Conservation (phyloP, 2,797 vertebrate species). For the Macrochelys suwanniensis region DNA sequence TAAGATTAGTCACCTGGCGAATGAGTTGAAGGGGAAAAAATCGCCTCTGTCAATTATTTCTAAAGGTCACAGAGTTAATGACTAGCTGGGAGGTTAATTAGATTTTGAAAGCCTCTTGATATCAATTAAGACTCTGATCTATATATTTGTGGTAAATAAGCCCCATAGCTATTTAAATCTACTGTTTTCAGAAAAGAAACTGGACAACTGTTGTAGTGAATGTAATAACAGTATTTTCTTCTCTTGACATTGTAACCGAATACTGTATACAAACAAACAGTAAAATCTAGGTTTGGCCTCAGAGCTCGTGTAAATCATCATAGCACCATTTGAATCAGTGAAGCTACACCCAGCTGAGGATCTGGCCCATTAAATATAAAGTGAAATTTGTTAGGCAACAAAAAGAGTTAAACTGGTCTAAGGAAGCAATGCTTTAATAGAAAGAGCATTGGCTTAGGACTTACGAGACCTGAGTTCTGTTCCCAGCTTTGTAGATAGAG, state of each 20-base stretch:
- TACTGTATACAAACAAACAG: slow-evolving; percentile 24
- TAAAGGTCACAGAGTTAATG: slow-evolving; percentile 98
- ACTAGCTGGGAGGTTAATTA: slow-evolving; percentile 97
- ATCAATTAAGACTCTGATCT: slow-evolving; percentile 82
- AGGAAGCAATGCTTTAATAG: slow-evolving; percentile 55
- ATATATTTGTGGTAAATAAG: slow-evolving; percentile 82
- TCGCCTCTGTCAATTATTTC: slow-evolving; percentile 94
- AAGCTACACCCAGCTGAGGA: slow-evolving; percentile 57
- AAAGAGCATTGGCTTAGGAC: slow-evolving; percentile 49
- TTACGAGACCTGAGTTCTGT: slow-evolving; percentile 63
- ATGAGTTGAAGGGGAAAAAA: slow-evolving; percentile 82
- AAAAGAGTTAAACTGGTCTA: slow-evolving; percentile 67
- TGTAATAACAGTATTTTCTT: slow-evolving; percentile 51
- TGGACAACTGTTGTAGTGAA: slow-evolving; percentile 8
- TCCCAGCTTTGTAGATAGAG: slow-evolving; percentile 65
- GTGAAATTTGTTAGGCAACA: slow-evolving; percentile 42
- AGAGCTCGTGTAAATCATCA: background rate
- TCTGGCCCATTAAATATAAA: slow-evolving; percentile 58
- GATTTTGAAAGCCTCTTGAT: slow-evolving; percentile 91
- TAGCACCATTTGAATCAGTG: slow-evolving; percentile 5
- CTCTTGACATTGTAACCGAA: slow-evolving; percentile 23
- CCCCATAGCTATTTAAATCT: slow-evolving; percentile 58
- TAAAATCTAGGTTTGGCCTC: background rate
- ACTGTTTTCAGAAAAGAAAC: slow-evolving; percentile 58
- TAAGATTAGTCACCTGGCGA: slow-evolving; percentile 80